phyloP scores from a whole-genome alignment of 2,797 vertebrate species.

The Channa striata region DNA sequence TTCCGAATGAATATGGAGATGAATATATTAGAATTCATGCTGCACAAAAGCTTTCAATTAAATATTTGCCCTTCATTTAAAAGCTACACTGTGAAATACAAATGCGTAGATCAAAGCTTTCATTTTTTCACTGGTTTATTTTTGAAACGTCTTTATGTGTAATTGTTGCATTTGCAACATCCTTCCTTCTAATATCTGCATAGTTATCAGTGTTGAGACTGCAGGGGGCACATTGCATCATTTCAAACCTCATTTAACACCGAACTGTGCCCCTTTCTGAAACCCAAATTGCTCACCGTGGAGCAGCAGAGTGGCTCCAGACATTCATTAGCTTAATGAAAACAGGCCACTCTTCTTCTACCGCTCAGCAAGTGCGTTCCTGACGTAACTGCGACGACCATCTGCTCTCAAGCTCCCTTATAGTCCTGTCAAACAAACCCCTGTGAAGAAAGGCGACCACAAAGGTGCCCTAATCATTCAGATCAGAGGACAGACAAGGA shows the following conservation, averaged over 20 bases:
- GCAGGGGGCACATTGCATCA: slow-evolving; percentile 79
- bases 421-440: slow-evolving; percentile 78
- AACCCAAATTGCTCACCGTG: slow-evolving; percentile 81
- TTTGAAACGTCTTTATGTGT: slow-evolving; percentile 48
- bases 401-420: slow-evolving; percentile 84
- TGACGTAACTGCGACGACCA: slow-evolving; percentile 74
- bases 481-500: slow-evolving; percentile 70
- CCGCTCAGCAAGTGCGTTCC: slow-evolving; percentile 76
- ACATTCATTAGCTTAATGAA: slow-evolving; percentile 90
- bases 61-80: slow-evolving; percentile 8
- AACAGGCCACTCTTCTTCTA: slow-evolving; percentile 84
- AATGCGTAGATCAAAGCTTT: slow-evolving; percentile 6
- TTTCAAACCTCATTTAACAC: slow-evolving; percentile 87
- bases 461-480: slow-evolving; percentile 73
- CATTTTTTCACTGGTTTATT: slow-evolving; percentile 33
- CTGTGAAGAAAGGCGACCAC: slow-evolving; percentile 67
- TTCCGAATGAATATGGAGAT: slow-evolving; percentile 6
- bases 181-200: slow-evolving; percentile 58
- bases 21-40: not conserved
- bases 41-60: slow-evolving; percentile 9
- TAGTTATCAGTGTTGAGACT: slow-evolving; percentile 69
- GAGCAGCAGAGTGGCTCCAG: slow-evolving; percentile 80
- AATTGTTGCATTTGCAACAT: slow-evolving; percentile 57
- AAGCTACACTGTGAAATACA: slow-evolving; percentile 20
- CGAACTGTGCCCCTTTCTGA: slow-evolving; percentile 78